Conservation (phyloP, 2,888 invertebrate genomes). For the Hypsopygia costalis region DNA sequence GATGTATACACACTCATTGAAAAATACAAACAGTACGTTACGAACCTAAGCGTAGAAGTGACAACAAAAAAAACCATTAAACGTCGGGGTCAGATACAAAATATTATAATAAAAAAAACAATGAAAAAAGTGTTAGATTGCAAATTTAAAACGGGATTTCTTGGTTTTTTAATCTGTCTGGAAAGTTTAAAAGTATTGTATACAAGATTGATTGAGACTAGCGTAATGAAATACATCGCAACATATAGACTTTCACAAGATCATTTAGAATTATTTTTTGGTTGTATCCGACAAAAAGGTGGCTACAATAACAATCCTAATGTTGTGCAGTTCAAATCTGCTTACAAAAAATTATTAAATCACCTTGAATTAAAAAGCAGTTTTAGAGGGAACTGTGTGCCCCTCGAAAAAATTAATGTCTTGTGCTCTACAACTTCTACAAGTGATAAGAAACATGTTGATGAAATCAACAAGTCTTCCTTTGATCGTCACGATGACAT, state of each 20-base stretch:
- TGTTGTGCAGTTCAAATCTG: constrained; percentile 14
- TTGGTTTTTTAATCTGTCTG: constrained; percentile 14
- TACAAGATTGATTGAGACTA: not conserved
- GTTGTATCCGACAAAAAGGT: constrained; percentile 12
- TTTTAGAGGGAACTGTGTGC: constrained; percentile 15
- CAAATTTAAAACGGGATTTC: constrained; percentile 16
- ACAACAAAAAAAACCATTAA: constrained; percentile 7
- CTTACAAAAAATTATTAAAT: constrained; percentile 13
- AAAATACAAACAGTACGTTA: constrained; percentile 9
- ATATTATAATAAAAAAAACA: not conserved
- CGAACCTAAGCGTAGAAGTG: constrained; percentile 8
- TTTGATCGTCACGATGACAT: too few relatives aligned
- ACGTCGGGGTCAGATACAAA: not conserved
- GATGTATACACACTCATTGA: not conserved
- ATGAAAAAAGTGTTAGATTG: constrained; percentile 7
- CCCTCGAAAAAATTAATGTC: constrained; percentile 13
- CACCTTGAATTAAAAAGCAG: constrained; percentile 10
- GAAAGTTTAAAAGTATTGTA: constrained; percentile 12
- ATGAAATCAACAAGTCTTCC: too few relatives aligned
- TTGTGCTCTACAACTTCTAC: not conserved
- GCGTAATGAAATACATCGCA: not conserved
- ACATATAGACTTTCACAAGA: constrained; percentile 16
- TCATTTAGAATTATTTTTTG: constrained; percentile 17
- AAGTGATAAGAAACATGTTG: too few relatives aligned
- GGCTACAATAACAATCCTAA: constrained; percentile 21